Evolutionary conservation across 2,113 vertebrate genomes (phyloP).

Genomic region (Chrysemys picta): DNA sequence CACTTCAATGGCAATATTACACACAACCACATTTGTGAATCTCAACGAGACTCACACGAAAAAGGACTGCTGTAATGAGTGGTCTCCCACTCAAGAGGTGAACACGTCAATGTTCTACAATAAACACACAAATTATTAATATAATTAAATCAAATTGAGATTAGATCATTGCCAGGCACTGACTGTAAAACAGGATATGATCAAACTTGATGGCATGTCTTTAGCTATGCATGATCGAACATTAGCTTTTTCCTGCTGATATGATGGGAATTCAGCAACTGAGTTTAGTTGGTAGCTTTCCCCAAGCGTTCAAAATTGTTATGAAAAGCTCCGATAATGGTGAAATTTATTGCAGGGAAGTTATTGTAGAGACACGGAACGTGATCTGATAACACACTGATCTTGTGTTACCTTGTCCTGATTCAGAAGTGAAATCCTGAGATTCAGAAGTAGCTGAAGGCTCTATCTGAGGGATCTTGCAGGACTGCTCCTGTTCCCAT

Average conservation of each 20-base stretch:
- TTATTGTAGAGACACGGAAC: neutral
- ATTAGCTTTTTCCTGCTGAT: neutral
- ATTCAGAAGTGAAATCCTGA: conserved; percentile 64
- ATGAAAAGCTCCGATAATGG: neutral
- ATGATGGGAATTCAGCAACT: neutral
- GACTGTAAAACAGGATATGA: neutral
- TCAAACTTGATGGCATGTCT: neutral
- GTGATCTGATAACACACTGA: accelerated
- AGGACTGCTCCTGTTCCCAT: conserved; percentile 91
- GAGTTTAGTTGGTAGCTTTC: neutral
- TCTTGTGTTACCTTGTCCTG: conserved; percentile 59
- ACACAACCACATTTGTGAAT: accelerated
- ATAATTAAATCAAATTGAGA: neutral
- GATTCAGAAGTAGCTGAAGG: conserved; percentile 25
- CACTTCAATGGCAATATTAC: accelerated
- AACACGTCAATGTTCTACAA: neutral
- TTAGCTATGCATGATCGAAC: neutral
- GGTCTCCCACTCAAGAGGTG: neutral
- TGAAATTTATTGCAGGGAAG: accelerated
- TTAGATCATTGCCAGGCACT: neutral
- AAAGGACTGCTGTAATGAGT: accelerated
- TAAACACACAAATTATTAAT: neutral
- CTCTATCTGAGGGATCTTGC: conserved; percentile 87
- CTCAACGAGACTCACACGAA: accelerated
- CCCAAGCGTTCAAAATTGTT: accelerated